Percentiles rank a stretch among this genome's conserved stretches.
These are phyloP conservation scores for Beroe forskalii DNA, from an alignment of 37 sponge, comb jelly and placozoan species.

Conservation along the genomic window DNA sequence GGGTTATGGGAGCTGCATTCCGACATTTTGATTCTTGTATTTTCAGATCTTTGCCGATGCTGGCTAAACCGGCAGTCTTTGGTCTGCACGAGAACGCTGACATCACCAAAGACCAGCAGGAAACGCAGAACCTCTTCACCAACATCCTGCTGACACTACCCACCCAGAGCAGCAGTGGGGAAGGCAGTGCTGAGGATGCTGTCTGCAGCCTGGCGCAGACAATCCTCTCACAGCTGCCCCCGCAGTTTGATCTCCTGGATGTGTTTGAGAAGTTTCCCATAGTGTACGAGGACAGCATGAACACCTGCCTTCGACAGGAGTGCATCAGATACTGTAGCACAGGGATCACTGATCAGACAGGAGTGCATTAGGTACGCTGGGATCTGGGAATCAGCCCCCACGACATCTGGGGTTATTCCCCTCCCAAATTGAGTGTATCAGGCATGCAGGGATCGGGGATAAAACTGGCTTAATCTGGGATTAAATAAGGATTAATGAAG, in stretches of 20 bases:
- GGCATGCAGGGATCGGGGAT: too few species aligned
- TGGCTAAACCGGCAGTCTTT: conserved; percentile 82
- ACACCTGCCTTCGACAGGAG: conserved; percentile 70
- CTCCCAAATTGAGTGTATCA: too few species aligned
- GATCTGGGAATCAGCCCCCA: too few species aligned
- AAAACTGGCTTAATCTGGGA: too few species aligned
- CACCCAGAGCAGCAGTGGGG: conserved; percentile 42
- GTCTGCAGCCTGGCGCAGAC: conserved; percentile 34
- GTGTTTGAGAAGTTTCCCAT: conserved; percentile 68
- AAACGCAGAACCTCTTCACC: conserved; percentile 68
- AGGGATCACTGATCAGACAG: too few species aligned
- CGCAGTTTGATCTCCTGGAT: conserved; percentile 66
- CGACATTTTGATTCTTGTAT: too few species aligned
- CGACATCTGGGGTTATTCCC: too few species aligned
- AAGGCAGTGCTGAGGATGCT: conserved; percentile 26
- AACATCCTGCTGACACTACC: conserved; percentile 67
- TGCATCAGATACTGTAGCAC: conserved; percentile 44
- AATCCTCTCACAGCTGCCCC: conserved; percentile 67
- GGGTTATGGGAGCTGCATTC: too few species aligned
- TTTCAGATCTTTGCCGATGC: conserved; percentile 81
- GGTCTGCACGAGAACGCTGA: conserved; percentile 74
- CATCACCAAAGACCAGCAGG: conserved; percentile 69
- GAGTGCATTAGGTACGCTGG: too few species aligned
- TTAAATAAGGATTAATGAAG: too few species aligned
- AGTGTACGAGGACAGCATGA: conserved; percentile 70